Base-by-base conservation (phyloP, 1,140 invertebrate genomes). In the Dendrolimus kikuchii region DNA sequence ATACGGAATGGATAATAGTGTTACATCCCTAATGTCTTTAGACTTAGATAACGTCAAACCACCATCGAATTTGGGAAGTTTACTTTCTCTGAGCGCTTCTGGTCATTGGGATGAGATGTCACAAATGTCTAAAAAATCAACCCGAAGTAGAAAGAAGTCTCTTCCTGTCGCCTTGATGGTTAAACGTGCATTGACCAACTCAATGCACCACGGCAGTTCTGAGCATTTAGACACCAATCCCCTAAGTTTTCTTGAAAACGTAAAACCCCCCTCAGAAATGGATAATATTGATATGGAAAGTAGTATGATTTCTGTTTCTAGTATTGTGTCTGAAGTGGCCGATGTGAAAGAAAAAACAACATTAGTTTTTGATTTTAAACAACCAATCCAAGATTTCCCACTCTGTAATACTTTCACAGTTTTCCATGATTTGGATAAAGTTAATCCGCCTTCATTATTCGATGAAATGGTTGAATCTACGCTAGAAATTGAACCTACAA, bases 201-300 rank as follows among this genome's bases (percentile, higher is more conserved):
- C 86, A 4, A 71, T 84, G 48, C 89, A 89, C 69, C 89, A 88
- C 8, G 90, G 89, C 2, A 92, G 91, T 61, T 86, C 91, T 0
- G 92, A 92, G 64, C 91, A 91, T 76, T 65, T 92, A 5, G 76
- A 91, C 49, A 89, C 88, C 58, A 86, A 89, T 47, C 89, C 85
- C 2, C 65, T 79, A 36, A 87, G 83, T 56, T 80, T 93, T 62
- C 72, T 96, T 45, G 95, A 96, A 23, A 93, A 93, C 59, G 90
- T 95, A 1, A 94, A 94, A 66, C 94, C 95, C 8, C 95, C 95
- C 0, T 94, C 94, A 0, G 89, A 93, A 59, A 92, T 96, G 91
- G 93, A 94, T 46, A 91, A 95, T 60, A 66, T 94, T 7, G 93
- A 95, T 63, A 92, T 95, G 88, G 93, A 94, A 62, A 92, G 91